Evolutionary conservation across 35 echinoderm and acorn worm genomes (phyloP), one percentile per base, ranked within the genome.

Genomic region (Eucidaris tribuloides): DNA sequence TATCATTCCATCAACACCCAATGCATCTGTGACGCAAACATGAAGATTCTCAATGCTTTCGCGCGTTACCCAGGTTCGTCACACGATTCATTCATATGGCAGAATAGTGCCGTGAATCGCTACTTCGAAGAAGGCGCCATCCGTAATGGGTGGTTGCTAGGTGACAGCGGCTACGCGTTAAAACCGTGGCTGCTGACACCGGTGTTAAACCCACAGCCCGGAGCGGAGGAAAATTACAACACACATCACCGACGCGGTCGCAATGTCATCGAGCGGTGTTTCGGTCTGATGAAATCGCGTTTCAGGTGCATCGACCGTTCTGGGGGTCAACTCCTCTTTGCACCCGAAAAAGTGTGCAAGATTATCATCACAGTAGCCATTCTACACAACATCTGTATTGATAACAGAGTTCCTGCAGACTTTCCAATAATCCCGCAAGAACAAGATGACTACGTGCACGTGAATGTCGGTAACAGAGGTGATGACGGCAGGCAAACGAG

Each of bases 311-410:
- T 81, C n/a, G 20, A 61, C 40, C 6, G 31, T 14, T 81, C 72
- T 46, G 79, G 79, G 33, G 79, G 79, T 31, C 34, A n/a, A 14
- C 31, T 81, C 20, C 79, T 31, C 22, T 81, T 55, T 61, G 4
- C 38, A 19, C 49, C 38, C 22, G 38, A 23, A 19, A 22, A 39
- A 34, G 15, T 43, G 27, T 81, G 79, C 36, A 35, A 62, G 38
- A 65, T 81, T 23, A 20, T 81, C 33, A 15, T 81, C 19, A 54
- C 78, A 14, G 78, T 43, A 52, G 78, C 42, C 32, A 56, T 81
- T 7, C 49, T 81, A 14, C 78, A 81, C 46, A 81, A 81, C 46
- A 81, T 81, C 11, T 58, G 44, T 33, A 81, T 81, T 54, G n/a
- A n/a, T n/a, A 54, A 54, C 48, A 54, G n/a, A n/a, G n/a, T n/a